Evolutionary conservation across 37 sponge, comb jelly and placozoan genomes (phyloP).

Genomic region (Oopsacas minuta): DNA sequence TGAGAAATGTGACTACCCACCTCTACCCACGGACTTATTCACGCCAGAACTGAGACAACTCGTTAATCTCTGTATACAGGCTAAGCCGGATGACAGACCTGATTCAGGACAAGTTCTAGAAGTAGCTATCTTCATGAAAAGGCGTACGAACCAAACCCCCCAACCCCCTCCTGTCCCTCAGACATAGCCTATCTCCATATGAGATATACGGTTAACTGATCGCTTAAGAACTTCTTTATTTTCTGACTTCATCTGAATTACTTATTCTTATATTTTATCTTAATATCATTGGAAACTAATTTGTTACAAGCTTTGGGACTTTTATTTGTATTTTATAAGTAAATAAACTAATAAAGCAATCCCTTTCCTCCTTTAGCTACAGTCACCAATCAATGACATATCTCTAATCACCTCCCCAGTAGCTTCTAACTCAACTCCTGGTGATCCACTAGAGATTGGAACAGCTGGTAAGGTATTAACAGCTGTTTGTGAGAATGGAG

Average conservation of each 20-base stretch:
- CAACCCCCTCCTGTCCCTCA: background rate
- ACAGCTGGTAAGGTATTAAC: background rate
- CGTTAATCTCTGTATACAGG: slow-evolving; percentile 73
- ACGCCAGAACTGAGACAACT: slow-evolving; percentile 62
- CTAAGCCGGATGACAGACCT: slow-evolving; percentile 74
- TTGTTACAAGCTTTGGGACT: no score
- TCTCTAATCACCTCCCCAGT: background rate
- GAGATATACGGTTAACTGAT: background rate
- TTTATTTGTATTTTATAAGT: no score
- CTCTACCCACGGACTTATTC: slow-evolving; percentile 87
- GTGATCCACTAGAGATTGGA: background rate
- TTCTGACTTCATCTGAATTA: background rate
- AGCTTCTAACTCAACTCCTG: background rate
- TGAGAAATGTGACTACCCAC: slow-evolving; percentile 98
- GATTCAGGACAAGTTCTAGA: slow-evolving; percentile 58
- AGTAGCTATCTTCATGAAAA: slow-evolving; percentile 76
- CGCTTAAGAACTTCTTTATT: background rate
- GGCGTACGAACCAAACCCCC: slow-evolving; percentile 13
- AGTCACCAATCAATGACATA: background rate
- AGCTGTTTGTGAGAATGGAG: background rate
- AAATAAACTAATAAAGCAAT: no score
- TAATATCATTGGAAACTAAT: no score
- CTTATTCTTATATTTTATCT: no score
- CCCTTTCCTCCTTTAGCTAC: background rate
- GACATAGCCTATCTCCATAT: background rate